phyloP scores from a whole-genome alignment of 35 echinoderm and acorn worm genomes.

The Ophiothrix spiculata region DNA sequence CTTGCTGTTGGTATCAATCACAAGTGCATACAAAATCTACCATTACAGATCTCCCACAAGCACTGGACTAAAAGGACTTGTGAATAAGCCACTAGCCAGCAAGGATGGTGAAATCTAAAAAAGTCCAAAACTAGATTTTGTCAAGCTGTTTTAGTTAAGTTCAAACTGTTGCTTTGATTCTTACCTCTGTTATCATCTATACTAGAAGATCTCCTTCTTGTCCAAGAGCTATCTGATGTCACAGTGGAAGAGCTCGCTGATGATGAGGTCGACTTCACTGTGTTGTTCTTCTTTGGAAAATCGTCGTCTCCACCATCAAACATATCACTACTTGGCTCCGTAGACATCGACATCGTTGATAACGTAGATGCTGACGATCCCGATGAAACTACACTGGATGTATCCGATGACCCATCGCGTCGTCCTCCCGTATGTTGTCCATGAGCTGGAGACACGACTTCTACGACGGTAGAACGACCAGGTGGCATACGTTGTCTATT shows the following conservation, averaged over 20 bases:
- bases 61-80: too few species aligned
- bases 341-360: conserved; percentile 76
- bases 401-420: conserved; percentile 64
- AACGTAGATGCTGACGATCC: conserved; percentile 85
- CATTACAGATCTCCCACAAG: too few species aligned
- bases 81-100: too few species aligned
- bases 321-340: conserved; percentile 73
- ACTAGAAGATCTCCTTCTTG: not conserved
- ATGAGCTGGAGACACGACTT: conserved; percentile 61
- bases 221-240: conserved; percentile 27
- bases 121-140: too few species aligned
- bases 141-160: too few species aligned
- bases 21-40: too few species aligned
- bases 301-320: conserved; percentile 53
- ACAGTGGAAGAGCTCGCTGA: conserved; percentile 56
- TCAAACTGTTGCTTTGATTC: too few species aligned
- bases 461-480: not conserved
- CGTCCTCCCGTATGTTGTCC: conserved; percentile 44
- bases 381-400: conserved; percentile 78
- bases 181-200: conserved; percentile 12
- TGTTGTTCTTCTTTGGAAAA: conserved; percentile 38
- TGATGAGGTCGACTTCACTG: conserved; percentile 41
- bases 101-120: too few species aligned
- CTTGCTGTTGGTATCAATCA: too few species aligned
- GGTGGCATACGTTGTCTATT: not conserved